Base-by-base conservation (phyloP, 2,113 vertebrate species). In the Gambusia affinis region DNA sequence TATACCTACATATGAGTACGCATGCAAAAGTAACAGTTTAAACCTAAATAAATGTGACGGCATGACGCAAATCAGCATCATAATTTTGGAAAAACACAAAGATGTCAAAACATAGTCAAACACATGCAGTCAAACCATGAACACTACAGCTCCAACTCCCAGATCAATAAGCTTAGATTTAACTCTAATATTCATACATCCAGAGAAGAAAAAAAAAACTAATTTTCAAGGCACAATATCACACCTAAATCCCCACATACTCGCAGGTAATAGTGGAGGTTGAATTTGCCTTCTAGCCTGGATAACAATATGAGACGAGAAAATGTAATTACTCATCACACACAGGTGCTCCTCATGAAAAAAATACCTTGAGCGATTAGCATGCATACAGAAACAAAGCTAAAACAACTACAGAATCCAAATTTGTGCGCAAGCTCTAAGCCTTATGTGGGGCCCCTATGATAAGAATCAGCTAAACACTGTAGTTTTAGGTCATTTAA, bases 201-300 rank as follows among this genome's bases (percentile, higher is more conserved):
- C 72, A 33, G 66, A 75, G 80, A 78, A 83, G 77, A 80, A 83
- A 80, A 86, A 80, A 83, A 81, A 86, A 81, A 86, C 67, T 85
- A 81, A 92, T 85, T 83, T 85, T 82, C 79, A 72, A 81, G 72
- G 81, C 77, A 89, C 81, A 88, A 88, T 84, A 89, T 85, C 73
- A 12, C 69, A 67, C 66, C 79, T 28, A 76, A 88, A 82, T 87
- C 83, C 82, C 75, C 64, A 72, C 65, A 86, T 78, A 72, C 72
- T 84, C 78, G 54, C 60, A 87, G 74, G 87, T 77, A 87, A 73
- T 31, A 57, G 62, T 15, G 30, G 51, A 72, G 64, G 75, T 79
- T 64, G 80, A 80, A 83, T 82, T 88, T 85, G 67, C 80, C 76
- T 81, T 83, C 67, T 68, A 71, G 78, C 79, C 31, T 78, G 60